Evolutionary conservation across 2,888 invertebrate species (phyloP).

Genomic region (Colostygia pectinataria): DNA sequence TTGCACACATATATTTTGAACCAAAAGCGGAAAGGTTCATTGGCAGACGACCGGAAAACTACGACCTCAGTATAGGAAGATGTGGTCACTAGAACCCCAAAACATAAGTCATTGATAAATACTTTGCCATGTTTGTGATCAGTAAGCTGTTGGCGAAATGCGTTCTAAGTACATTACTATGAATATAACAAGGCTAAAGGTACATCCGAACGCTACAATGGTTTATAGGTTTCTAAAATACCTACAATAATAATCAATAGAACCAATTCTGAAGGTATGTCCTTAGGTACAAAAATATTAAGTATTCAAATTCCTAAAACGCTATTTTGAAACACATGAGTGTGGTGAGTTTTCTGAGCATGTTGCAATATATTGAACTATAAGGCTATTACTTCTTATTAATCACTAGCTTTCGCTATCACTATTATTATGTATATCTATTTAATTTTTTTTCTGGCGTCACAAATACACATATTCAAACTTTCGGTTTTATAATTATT

Average conservation of each 20-base stretch:
- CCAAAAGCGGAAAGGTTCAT: too few relatives aligned
- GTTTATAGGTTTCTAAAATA: background rate
- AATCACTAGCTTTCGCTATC: too few relatives aligned
- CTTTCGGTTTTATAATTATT: too few relatives aligned
- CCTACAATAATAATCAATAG: slow-evolving; percentile 3
- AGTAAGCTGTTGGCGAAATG: background rate
- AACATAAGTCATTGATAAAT: too few relatives aligned
- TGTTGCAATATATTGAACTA: background rate
- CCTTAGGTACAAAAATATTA: background rate
- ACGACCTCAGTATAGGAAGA: too few relatives aligned
- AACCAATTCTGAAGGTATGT: background rate
- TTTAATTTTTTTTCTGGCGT: too few relatives aligned
- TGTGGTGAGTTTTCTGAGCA: background rate
- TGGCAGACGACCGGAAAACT: too few relatives aligned
- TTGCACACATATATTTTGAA: too few relatives aligned
- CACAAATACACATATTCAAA: too few relatives aligned
- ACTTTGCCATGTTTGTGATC: slow-evolving; percentile 3
- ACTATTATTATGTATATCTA: too few relatives aligned
- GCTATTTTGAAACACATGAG: background rate
- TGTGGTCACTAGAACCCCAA: too few relatives aligned
- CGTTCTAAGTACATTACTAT: slow-evolving; percentile 6
- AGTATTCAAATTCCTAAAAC: background rate
- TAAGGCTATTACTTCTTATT: too few relatives aligned
- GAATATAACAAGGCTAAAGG: slow-evolving; percentile 2
- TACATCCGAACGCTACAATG: slow-evolving; percentile 1